Evolutionary conservation across 1,140 invertebrate genomes (phyloP).

Genomic region (Streblospio benedicti): DNA sequence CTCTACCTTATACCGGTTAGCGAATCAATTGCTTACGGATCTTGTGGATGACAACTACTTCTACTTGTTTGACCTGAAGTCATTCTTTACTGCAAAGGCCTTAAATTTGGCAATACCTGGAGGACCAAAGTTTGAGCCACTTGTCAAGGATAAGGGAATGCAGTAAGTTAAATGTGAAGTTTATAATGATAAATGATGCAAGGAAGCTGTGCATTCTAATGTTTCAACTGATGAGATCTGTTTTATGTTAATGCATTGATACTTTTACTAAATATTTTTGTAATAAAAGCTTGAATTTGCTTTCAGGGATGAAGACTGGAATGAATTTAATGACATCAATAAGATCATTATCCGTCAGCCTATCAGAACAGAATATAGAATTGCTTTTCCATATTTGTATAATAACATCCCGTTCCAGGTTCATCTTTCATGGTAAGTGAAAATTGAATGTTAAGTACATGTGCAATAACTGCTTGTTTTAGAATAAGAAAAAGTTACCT

Average conservation of each 20-base stretch:
- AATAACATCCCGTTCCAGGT: conserved; percentile 87
- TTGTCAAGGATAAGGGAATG: conserved; percentile 94
- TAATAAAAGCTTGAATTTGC: background rate
- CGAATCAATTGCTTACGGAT: conserved; percentile 97
- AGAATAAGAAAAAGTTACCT: too few relatives aligned
- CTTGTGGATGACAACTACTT: conserved; percentile 98
- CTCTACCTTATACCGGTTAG: conserved; percentile 92
- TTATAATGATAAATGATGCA: too few relatives aligned
- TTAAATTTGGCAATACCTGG: conserved; percentile 99
- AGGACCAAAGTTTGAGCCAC: conserved; percentile 97
- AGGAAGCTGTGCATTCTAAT: background rate
- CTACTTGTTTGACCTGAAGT: conserved; percentile 97
- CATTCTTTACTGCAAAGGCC: conserved; percentile 99
- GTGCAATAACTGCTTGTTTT: too few relatives aligned
- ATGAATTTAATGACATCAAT: conserved; percentile 99
- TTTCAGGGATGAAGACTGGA: conserved; percentile 97
- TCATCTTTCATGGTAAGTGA: conserved; percentile 41
- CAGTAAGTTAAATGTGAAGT: conserved; percentile 54
- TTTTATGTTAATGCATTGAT: background rate
- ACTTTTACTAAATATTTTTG: background rate
- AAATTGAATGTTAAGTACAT: background rate
- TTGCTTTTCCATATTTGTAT: conserved; percentile 98
- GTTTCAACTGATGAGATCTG: background rate
- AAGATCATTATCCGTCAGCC: conserved; percentile 99
- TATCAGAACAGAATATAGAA: conserved; percentile 96